phyloP scores from a whole-genome alignment of 2,888 invertebrate species.

The Pollenia angustigena region DNA sequence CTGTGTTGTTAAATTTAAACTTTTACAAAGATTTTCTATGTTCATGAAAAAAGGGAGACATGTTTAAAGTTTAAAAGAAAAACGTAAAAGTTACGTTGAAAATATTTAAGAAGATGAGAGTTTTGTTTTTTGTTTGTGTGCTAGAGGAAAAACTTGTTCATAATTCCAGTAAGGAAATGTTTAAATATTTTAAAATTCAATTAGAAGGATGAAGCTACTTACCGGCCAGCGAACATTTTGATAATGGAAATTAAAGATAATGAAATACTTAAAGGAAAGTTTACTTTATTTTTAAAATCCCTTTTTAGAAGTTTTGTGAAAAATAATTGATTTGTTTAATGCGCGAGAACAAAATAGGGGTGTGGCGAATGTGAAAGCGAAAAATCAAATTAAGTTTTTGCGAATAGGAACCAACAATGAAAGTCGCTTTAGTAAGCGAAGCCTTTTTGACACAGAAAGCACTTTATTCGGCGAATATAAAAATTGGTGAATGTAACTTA shows the following conservation, averaged over 20 bases:
- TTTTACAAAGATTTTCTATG: conserved; percentile 22
- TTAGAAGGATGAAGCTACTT: conserved; percentile 33
- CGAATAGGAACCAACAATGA: too few relatives aligned
- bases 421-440: too few relatives aligned
- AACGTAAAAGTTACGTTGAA: conserved; percentile 18
- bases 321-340: conserved; percentile 40
- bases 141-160: conserved; percentile 29
- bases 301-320: conserved; percentile 7
- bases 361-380: too few relatives aligned
- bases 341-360: too few relatives aligned
- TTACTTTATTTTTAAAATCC: conserved; percentile 15
- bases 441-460: too few relatives aligned
- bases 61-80: conserved; percentile 44
- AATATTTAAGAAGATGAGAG: not conserved
- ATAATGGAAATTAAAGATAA: conserved; percentile 50
- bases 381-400: too few relatives aligned
- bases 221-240: conserved; percentile 10
- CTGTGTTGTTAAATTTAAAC: conserved; percentile 45
- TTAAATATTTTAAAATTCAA: conserved; percentile 49
- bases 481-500: too few relatives aligned
- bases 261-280: conserved; percentile 33
- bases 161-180: conserved; percentile 34
- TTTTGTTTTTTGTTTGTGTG: conserved; percentile 32
- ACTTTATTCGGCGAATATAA: too few relatives aligned
- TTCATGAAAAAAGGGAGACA: conserved; percentile 25